Conservation (phyloP, 2,113 vertebrate genomes). For the Sinocyclocheilus maitianheensis region DNA sequence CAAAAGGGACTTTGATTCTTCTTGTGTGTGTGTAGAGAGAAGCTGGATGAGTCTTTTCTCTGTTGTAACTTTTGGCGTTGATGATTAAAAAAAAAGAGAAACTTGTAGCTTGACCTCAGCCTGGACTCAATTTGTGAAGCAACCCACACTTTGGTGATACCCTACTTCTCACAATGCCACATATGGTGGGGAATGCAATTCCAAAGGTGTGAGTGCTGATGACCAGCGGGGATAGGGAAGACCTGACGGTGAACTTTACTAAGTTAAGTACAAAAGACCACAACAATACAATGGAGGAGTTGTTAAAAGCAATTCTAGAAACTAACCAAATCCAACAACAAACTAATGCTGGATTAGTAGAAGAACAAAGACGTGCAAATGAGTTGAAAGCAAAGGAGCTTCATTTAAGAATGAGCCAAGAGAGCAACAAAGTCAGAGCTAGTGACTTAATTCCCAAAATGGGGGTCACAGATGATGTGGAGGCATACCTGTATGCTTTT, state of each 20-base stretch:
- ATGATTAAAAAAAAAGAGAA: no score
- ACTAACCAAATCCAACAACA: not conserved
- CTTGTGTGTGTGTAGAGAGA: not conserved
- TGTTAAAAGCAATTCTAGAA: conserved; percentile 13
- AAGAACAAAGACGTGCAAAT: conserved; percentile 11
- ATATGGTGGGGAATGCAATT: no score
- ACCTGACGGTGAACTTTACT: no score
- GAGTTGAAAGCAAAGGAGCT: not conserved
- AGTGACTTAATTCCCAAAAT: conserved; percentile 6
- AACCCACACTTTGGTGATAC: no score
- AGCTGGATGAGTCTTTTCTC: no score
- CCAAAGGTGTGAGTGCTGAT: no score
- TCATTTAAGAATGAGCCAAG: not conserved
- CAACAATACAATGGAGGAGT: conserved; percentile 2
- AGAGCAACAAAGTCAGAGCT: not conserved
- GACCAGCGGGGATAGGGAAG: no score
- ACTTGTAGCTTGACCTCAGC: no score
- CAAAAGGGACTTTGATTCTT: no score
- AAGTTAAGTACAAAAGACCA: not conserved
- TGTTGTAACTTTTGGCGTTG: no score
- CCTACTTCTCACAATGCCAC: no score
- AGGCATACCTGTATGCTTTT: conserved; percentile 17
- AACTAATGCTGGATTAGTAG: not conserved
- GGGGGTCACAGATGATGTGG: not conserved
- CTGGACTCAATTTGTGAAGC: no score